Evolutionary conservation across 2,113 vertebrate species (phyloP), one percentile per base, ranked within the genome.

Genomic region (Heloderma charlesbogerti): DNA sequence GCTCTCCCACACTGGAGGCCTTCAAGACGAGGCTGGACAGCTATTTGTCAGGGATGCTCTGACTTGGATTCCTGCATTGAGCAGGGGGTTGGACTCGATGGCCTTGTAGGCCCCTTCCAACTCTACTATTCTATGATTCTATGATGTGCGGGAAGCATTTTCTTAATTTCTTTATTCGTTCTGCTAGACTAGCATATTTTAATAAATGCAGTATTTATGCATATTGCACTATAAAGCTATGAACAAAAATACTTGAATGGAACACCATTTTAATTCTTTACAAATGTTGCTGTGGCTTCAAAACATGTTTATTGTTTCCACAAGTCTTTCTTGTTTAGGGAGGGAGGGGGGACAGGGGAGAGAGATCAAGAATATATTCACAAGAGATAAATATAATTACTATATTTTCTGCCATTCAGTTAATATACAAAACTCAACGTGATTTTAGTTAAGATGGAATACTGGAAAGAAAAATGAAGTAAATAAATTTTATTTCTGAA

Each of bases 331-430:
- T 2, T 57, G 4, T 87, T 37, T 78, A 40, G 31, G 54, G n/a
- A 40, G 34, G 31, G 5, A 40, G 89, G 91, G 88, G 86, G 34
- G 16, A 8, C 48, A 51, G 48, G 48, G 43, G 51, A 91, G 69
- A 83, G 37, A 87, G 71, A 71, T 40, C 48, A 20, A 80, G 54
- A 85, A 90, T 79, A 67, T 79, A 66, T 94, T 88, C 10, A 77
- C 88, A 90, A 66, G 81, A 85, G 25, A 6, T 48, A 90, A 78
- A n/a, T 48, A 60, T 4, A 72, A 16, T 79, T 74, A 81, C 95
- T 93, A 90, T 0, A 92, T 90, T 95, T 93, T 87, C 83, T 91
- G 90, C 12, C 88, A 40, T 63, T 37, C 91, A 31, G 45, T 37
- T 83, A 60, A 25, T 48, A 57, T 22, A 25, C 18, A 83, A 40